Evolutionary conservation across 1,140 invertebrate species (phyloP).

Genomic region (Pogonognathellus flavescens): DNA sequence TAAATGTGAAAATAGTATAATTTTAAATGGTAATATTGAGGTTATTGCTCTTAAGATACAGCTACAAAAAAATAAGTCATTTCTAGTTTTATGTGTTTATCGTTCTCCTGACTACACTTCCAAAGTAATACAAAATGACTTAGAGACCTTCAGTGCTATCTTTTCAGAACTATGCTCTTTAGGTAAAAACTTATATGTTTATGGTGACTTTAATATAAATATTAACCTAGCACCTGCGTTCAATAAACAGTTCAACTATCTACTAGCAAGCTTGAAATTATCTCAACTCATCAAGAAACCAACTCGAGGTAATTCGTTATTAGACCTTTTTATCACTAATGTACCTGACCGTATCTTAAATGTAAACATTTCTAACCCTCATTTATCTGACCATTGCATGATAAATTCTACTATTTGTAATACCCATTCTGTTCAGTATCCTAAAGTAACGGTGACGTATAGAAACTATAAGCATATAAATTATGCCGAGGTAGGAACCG

Average conservation of each 20-base stretch:
- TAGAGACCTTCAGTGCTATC: not conserved
- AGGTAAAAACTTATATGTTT: not conserved
- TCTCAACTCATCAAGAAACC: not conserved
- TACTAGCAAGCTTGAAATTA: not conserved
- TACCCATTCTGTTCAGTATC: not conserved
- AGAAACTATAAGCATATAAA: conserved; percentile 1
- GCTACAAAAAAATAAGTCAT: not conserved
- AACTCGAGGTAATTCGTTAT: not conserved
- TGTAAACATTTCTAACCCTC: not conserved
- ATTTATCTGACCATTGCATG: not conserved
- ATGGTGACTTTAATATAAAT: conserved; percentile 17
- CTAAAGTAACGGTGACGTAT: not conserved
- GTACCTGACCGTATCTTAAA: not conserved
- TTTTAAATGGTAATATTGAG: not conserved
- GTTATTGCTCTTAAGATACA: not conserved
- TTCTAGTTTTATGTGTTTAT: conserved; percentile 25
- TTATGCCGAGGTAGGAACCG: not conserved
- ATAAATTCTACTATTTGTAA: not conserved
- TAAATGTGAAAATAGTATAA: not conserved
- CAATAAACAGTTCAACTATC: not conserved
- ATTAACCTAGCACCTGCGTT: too few relatives aligned
- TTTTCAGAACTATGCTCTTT: not conserved
- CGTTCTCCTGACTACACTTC: not conserved
- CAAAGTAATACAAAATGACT: not conserved
- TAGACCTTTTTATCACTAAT: conserved; percentile 15